Base-by-base conservation (phyloP, 2,888 invertebrate genomes). In the Trachelus troglodyta region DNA sequence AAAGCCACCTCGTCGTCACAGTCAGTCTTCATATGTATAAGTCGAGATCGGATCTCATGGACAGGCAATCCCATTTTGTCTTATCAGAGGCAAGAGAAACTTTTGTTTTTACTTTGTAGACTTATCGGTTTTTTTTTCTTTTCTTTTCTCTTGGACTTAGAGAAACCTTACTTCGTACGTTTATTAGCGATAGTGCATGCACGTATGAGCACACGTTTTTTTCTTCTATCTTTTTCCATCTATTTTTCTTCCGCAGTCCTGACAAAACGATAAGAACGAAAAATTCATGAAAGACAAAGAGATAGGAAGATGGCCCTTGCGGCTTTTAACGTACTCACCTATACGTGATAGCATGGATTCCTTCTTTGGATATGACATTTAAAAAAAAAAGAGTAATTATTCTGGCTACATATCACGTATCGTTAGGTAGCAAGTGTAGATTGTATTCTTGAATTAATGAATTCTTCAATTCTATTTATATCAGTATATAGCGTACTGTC, bases 171-270 rank as follows among this genome's bases (percentile, higher is more conserved):
- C 40, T 56, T 56, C 9, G 31, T 71, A 23, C 12, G 71, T 30
- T 23, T 30, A 37, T 74, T 73, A 76, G 74, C 76, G 33, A 74
- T 79, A 79, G 79, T 79, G 76, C 77, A 76, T 78, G 77, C 76
- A 40, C 69, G 12, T 76, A 79, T 37, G 69, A 35, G 56, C 68
- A 74, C 31, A 15, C 69, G 73, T 75, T 69, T 34, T 75, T 9
- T 30, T 75, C 37, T 71, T 71, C 4, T n/a, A 35, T 40, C 31
- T 56, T 74, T 40, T 73, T 31, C 71, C 35, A 1, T 75, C 30
- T 34, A 73, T 33, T 37, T 30, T 68, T 76, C 69, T 30, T 56
- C 56, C 1, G 23, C 23, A 23, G 15, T 56, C 56, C 56, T 56
- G 56, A 9, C 23, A 56, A 23, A 23, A 9, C 23, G 23, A 56